A percentile compares a stretch with the other conserved stretches of the same genome.
phyloP scores from a whole-genome alignment of 2,888 invertebrate species.

The Allophyes oxyacanthae region DNA sequence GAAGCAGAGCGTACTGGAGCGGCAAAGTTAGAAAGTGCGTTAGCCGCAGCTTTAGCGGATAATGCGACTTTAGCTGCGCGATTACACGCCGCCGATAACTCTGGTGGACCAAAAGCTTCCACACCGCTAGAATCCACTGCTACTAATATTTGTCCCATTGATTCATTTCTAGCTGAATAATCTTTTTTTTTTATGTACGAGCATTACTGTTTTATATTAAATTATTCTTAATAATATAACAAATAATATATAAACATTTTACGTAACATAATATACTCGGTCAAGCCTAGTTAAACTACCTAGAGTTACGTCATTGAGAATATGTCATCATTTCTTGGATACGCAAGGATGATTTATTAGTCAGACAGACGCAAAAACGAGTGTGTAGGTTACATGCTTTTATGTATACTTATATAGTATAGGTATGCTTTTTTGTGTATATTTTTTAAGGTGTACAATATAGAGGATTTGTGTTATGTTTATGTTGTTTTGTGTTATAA shows the following conservation, averaged over 20 bases:
- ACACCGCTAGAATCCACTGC: constrained; percentile 53
- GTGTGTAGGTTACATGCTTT: background rate
- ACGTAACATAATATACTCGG: constrained; percentile 19
- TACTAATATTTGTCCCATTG: constrained; percentile 73
- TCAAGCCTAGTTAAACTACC: constrained; percentile 25
- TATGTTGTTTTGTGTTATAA: too few species aligned
- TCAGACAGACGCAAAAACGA: constrained; percentile 36
- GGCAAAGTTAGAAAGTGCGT: constrained; percentile 72
- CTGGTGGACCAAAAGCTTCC: constrained; percentile 32
- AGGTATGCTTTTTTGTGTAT: too few species aligned
- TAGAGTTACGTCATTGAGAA: constrained; percentile 33
- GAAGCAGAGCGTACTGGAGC: constrained; percentile 77
- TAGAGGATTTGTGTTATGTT: too few species aligned
- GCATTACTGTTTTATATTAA: constrained; percentile 12
- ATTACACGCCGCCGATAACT: constrained; percentile 67
- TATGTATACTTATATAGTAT: too few species aligned
- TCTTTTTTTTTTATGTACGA: background rate
- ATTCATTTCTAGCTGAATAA: constrained; percentile 81
- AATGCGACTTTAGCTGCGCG: constrained; percentile 74
- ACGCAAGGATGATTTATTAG: constrained; percentile 37
- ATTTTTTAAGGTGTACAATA: too few species aligned
- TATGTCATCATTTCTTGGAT: constrained; percentile 44
- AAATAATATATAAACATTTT: constrained; percentile 17
- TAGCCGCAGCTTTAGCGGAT: constrained; percentile 77
- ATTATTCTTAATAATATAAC: constrained; percentile 4